phyloP scores from a whole-genome alignment of 2,888 invertebrate species.

The Cistogaster globosa region DNA sequence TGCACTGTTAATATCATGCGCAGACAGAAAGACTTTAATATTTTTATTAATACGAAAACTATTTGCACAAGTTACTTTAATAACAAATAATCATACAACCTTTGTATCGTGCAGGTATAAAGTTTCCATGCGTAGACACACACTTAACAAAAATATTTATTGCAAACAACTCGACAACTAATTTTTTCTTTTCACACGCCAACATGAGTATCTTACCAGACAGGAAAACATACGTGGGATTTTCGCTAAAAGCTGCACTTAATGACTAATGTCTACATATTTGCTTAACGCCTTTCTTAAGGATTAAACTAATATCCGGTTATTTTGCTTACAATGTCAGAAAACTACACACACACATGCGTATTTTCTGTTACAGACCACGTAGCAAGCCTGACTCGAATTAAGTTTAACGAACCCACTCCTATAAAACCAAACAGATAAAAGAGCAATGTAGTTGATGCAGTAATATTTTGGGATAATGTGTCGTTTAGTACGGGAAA shows the following conservation, averaged over 20 bases:
- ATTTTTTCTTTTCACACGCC: constrained; percentile 30
- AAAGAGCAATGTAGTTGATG: constrained; percentile 1
- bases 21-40: too few relatives aligned
- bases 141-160: not conserved
- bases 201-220: constrained; percentile 15
- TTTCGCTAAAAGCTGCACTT: constrained; percentile 55
- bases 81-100: too few relatives aligned
- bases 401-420: constrained; percentile 65
- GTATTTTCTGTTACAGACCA: not conserved
- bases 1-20: too few relatives aligned
- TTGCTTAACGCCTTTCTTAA: constrained; percentile 64
- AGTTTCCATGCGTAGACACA: not conserved
- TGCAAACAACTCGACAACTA: constrained; percentile 43
- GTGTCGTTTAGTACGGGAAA: too few relatives aligned
- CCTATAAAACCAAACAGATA: not conserved
- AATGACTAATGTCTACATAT: constrained; percentile 60
- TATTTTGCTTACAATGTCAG: constrained; percentile 36
- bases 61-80: too few relatives aligned
- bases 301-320: constrained; percentile 69
- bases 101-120: not conserved
- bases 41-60: too few relatives aligned
- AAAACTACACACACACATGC: not conserved
- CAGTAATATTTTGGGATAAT: constrained; percentile 15
- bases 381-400: constrained; percentile 16
- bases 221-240: constrained; percentile 3